phyloP scores from a whole-genome alignment of 2,888 invertebrate genomes.

The Phengaris arion region DNA sequence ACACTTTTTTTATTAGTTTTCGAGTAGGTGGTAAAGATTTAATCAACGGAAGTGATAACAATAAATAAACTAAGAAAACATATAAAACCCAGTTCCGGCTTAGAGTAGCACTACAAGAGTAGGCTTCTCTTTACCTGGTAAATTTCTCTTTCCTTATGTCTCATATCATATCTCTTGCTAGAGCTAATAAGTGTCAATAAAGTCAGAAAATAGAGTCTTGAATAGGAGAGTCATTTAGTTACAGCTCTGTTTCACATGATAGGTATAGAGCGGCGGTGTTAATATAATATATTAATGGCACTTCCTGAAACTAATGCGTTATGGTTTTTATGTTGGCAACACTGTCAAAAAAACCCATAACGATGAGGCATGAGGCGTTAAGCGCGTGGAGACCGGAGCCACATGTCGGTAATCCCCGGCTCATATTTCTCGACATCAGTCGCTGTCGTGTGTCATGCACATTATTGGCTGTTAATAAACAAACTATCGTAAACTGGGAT shows the following conservation, averaged over 20 bases:
- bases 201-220: too few relatives aligned
- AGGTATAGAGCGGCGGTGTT: neutral
- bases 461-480: neutral
- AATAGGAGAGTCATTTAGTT: too few relatives aligned
- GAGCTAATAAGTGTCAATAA: too few relatives aligned
- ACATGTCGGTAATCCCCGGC: neutral
- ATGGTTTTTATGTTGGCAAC: neutral
- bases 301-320: conserved; percentile 6
- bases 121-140: too few relatives aligned
- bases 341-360: neutral
- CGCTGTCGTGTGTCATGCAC: neutral
- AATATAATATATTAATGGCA: neutral
- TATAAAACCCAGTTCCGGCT: conserved; percentile 3
- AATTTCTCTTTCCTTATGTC: too few relatives aligned
- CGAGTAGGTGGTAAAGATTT: conserved; percentile 9
- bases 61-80: conserved; percentile 17
- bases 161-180: too few relatives aligned
- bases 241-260: too few relatives aligned
- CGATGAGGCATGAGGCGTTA: neutral
- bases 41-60: conserved; percentile 15
- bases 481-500: neutral
- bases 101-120: too few relatives aligned
- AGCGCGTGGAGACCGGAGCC: neutral
- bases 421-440: neutral
- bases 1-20: conserved; percentile 26